Evolutionary conservation across 2,113 vertebrate species (phyloP), one percentile per base, ranked within the genome.

Genomic region (Pedionomus torquatus): DNA sequence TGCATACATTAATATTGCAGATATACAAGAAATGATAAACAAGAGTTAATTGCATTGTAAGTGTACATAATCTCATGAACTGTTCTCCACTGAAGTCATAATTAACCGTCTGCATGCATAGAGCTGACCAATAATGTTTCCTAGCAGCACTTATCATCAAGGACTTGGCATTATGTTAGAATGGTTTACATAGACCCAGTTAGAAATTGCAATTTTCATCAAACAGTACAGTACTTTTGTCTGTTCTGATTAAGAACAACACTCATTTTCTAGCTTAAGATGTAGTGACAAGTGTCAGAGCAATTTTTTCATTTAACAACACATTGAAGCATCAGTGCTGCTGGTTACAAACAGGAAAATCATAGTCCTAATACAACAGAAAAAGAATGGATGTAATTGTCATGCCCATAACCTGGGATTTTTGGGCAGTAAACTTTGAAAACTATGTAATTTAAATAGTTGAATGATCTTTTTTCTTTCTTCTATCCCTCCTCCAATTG

Each of bases 11-110:
- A 90, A 83, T 14, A 30, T 61, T 92, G 87, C 63, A 37, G 66
- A 87, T 97, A 87, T 61, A 60, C 33, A 52, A 75, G 85, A 97
- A 97, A 95, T 54, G 15, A 96, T 93, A 96, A 96, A 88, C 52
- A 91, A 91, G 87, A 96, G 75, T 94, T 98, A 97, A 97, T 97
- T 96, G 85, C 72, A 11, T 95, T 95, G 78, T 95, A 97, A 97
- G 61, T 92, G 65, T 95, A 51, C 80, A 79, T 92, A 96, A 97
- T 97, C 85, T 97, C 81, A 55, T 90, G 93, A 97, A 86, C 93
- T 58, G 35, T 80, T 96, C 80, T 97, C 80, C 57, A 57, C 61
- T 76, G 89, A 97, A 97, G 93, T 96, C 41, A n/a, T 97, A 96
- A 98, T 98, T 96, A 97, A 97, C 92, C 16, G 66, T 78, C 91